phyloP scores from a whole-genome alignment of 2,888 invertebrate genomes.

The Blastobasis lacticolella region DNA sequence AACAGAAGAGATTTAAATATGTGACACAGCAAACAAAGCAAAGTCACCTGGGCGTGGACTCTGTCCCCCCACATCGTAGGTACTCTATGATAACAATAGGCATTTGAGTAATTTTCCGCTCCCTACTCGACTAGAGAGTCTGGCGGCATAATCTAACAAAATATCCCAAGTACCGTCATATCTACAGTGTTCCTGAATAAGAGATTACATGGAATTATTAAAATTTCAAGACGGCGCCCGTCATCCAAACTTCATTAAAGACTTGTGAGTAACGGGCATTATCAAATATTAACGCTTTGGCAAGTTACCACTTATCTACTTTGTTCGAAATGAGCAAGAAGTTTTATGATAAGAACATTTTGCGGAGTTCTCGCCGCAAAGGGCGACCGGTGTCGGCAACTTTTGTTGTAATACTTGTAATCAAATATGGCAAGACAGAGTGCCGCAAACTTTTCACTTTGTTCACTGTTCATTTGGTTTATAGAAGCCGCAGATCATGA shows the following conservation, averaged over 20 bases:
- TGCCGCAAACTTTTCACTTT: conserved; percentile 13
- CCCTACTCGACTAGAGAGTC: conserved; percentile 1
- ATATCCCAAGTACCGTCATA: conserved; percentile 1
- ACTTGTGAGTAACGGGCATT: conserved; percentile 20
- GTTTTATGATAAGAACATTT: conserved; percentile 25
- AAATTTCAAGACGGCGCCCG: conserved; percentile 18
- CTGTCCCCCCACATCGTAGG: background rate
- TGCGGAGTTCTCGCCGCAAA: conserved; percentile 16
- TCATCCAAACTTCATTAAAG: conserved; percentile 19
- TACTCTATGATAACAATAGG: background rate
- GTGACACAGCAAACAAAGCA: background rate
- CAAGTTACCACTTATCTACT: conserved; percentile 31
- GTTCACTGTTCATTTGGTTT: too few relatives aligned
- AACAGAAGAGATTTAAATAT: too few relatives aligned
- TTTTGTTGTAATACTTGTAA: conserved; percentile 16
- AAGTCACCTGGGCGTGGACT: conserved; percentile 1
- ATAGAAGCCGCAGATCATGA: too few relatives aligned
- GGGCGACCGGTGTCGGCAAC: conserved; percentile 16
- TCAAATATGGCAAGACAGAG: conserved; percentile 14
- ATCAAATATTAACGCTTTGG: conserved; percentile 30
- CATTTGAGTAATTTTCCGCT: conserved; percentile 3
- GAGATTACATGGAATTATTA: conserved; percentile 17
- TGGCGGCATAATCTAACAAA: background rate
- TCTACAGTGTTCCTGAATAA: conserved; percentile 7
- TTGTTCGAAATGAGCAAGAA: conserved; percentile 20